Base-by-base conservation (phyloP, 1,140 invertebrate species). In the Dreissena rostriformis region DNA sequence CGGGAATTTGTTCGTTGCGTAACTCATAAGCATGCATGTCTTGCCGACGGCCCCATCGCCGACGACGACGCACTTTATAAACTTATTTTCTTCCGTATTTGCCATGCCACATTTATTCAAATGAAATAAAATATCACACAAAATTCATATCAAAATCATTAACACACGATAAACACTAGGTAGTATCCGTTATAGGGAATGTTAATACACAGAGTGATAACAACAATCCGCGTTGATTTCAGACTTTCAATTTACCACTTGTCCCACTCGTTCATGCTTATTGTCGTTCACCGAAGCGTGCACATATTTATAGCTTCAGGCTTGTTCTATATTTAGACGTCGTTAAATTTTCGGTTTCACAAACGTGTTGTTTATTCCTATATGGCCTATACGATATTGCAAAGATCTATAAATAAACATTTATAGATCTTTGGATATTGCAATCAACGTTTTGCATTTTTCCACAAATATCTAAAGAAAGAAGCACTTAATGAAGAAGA, bases 11-110 rank as follows among this genome's bases (percentile, higher is more conserved):
- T 92, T 92, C 0, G 89, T 88, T 14, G 91, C 91, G 80, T 92
- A 92, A 66, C 88, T 89, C 86, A 92, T 90, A 26, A 92, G 84
- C 88, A 92, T 86, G 76, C 91, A 91, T 10, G 90, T 91, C 70
- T 91, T 91, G 0, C 90, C 90, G 8, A 91, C 86, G 0, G 88
- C 89, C 0, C 90, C 90, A 70, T 91, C 90, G 10, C 89, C 91
- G n/a, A 91, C 91, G 22, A 91, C 88, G 26, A 91, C 89, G 68
- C 89, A 90, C 74, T 91, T 91, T 66, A 90, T 90, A 66, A 88
- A 87, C 29, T 79, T 84, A 39, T 80, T 72, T 68, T 87, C 88
- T 17, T 76, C 81, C 22, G 74, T 65, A 10, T 76, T 72, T 11
- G 55, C 81, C 10, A 77, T 26, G 39, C 39, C 39, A 39, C 39